Base-by-base conservation (phyloP, 2,797 vertebrate species). In the Silurus aristotelis region DNA sequence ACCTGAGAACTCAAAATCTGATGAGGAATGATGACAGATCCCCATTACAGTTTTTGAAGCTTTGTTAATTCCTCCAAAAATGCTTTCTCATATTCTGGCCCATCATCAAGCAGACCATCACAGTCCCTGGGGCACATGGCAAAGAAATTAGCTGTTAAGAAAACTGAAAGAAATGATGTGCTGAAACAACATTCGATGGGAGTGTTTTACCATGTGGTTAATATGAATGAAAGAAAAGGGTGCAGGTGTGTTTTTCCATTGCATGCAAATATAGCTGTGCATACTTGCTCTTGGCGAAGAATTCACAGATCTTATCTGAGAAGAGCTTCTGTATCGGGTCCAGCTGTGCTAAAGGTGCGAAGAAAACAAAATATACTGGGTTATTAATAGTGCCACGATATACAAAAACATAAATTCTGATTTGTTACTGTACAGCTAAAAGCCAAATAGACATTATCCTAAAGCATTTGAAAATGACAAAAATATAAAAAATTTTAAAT, bases 11-110 rank as follows among this genome's bases (percentile, higher is more conserved):
- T n/a, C 22, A 61, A 61, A 78, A 22, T 43, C 76, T 43, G 76
- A n/a, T n/a, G n/a, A n/a, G 56, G 88, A 98, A 98, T 27, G 94
- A 91, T 58, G 93, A 92, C 84, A 98, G 92, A 91, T 98, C 96
- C 82, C 96, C 97, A 25, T 93, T 92, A 2, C 0, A 96, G 92
- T 67, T 96, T 95, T 82, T 96, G 95, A 31, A 99, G 96, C 89
- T 96, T 98, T 68, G 92, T 89, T 5, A 96, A 90, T 68, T 98
- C 96, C 38, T 79, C 38, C 0, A 13, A 46, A 61, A 78, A 61
- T 15, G 20, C 31, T 79, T n/a, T n/a, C 6, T 46, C n/a, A 43
- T 15, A n/a, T 46, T 79, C 38, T 63, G 38, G 31, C 22, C 58
- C 95, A 19, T 88, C 88, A 89, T 97, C 97, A 19, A 97, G 94